Conservation (phyloP, 2,888 invertebrate species). For the Drosophila pegasa region DNA sequence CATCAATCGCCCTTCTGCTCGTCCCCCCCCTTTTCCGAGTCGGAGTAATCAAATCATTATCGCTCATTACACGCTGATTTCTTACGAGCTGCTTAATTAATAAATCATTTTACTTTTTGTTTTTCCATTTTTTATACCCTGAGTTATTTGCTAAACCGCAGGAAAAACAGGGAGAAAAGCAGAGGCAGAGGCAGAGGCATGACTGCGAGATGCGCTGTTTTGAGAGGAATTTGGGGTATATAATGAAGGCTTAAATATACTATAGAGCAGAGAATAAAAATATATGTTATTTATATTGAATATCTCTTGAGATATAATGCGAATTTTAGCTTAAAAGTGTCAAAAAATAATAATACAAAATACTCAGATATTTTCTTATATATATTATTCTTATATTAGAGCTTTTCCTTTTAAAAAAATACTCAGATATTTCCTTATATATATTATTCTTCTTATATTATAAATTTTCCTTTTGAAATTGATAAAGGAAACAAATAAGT, state of each 20-base stretch:
- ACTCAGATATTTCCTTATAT: too few species aligned
- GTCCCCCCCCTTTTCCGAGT: conserved; percentile 34
- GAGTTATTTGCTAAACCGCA: conserved; percentile 6
- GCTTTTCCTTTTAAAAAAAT: too few species aligned
- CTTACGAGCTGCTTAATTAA: conserved; percentile 62
- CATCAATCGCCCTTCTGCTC: conserved; percentile 18
- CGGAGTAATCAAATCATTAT: conserved; percentile 75
- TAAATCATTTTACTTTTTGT: conserved; percentile 57
- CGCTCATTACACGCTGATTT: conserved; percentile 66
- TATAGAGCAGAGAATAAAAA: too few species aligned
- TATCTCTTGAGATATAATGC: too few species aligned
- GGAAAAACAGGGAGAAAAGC: background rate
- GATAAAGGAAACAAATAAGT: too few species aligned
- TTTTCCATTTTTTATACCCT: conserved; percentile 7
- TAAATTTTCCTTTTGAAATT: too few species aligned
- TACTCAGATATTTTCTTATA: background rate
- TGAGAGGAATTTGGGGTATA: background rate
- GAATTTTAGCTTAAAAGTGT: too few species aligned
- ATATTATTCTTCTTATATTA: too few species aligned
- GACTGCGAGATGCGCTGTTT: conserved; percentile 5
- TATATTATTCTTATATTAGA: too few species aligned
- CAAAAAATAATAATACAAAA: background rate
- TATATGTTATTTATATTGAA: too few species aligned
- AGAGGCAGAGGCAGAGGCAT: too few species aligned
- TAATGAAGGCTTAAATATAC: too few species aligned